Evolutionary conservation across 2,888 invertebrate genomes (phyloP).

Genomic region (Lissocephala sabroskyi): DNA sequence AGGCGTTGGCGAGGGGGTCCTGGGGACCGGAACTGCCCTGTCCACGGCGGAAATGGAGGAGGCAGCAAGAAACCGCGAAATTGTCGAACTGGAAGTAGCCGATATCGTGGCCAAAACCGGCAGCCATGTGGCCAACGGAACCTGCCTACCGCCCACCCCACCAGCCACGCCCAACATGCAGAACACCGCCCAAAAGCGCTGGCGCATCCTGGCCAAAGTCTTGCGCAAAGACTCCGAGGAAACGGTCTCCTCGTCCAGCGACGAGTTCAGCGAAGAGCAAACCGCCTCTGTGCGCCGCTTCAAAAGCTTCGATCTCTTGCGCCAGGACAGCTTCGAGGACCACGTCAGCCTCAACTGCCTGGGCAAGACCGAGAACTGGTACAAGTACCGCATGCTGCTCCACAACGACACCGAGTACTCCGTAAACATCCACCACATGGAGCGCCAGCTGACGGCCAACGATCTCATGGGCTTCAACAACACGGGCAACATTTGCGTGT

Average conservation of each 20-base stretch:
- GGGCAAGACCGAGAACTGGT: constrained; percentile 76
- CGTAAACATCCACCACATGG: constrained; percentile 77
- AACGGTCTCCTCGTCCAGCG: constrained; percentile 67
- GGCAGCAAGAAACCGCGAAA: constrained; percentile 4
- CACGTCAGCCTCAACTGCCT: constrained; percentile 70
- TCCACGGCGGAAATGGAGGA: not conserved
- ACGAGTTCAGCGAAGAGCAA: constrained; percentile 67
- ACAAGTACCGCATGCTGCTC: constrained; percentile 76
- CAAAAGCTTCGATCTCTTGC: constrained; percentile 76
- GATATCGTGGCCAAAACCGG: constrained; percentile 26
- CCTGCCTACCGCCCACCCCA: constrained; percentile 62
- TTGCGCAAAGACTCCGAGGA: constrained; percentile 73
- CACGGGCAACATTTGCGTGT: constrained; percentile 85
- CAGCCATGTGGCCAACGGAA: constrained; percentile 26
- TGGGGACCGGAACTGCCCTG: too few species aligned
- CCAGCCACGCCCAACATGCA: constrained; percentile 65
- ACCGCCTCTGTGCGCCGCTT: constrained; percentile 76
- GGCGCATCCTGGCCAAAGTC: constrained; percentile 81
- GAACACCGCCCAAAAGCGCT: constrained; percentile 78
- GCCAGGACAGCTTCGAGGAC: constrained; percentile 73
- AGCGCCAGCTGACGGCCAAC: constrained; percentile 78
- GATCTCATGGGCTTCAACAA: constrained; percentile 87
- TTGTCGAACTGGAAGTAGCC: constrained; percentile 36
- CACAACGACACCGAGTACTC: constrained; percentile 72
- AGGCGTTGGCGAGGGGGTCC: too few species aligned